These are phyloP conservation scores for Troides helena DNA, from an alignment of 2,888 invertebrate genomes.

Conservation along the genomic window DNA sequence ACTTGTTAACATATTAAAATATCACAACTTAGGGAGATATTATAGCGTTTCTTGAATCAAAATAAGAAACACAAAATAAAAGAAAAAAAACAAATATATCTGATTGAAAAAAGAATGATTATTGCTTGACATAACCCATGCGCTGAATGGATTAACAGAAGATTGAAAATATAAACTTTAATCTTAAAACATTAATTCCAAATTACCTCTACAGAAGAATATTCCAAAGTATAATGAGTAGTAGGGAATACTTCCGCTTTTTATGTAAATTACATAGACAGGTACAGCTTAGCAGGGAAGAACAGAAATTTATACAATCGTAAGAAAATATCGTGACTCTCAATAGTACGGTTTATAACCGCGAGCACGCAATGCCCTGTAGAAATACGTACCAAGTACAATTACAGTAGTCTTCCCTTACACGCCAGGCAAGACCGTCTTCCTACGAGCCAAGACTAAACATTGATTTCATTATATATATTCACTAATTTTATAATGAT, in stretches of 20 bases:
- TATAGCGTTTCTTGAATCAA: no score
- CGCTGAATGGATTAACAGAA: no score
- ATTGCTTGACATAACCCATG: no score
- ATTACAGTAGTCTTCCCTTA: conserved; percentile 60
- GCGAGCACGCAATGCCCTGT: conserved; percentile 67
- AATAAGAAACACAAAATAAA: no score
- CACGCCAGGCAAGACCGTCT: conserved; percentile 59
- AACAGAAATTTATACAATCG: conserved; percentile 36
- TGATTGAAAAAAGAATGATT: no score
- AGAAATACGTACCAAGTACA: conserved; percentile 48
- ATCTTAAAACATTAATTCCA: no score
- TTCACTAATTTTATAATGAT: conserved; percentile 40
- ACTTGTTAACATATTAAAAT: no score
- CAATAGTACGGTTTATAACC: conserved; percentile 59
- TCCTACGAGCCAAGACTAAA: conserved; percentile 25
- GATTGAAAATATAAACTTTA: no score
- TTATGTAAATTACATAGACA: conserved; percentile 37
- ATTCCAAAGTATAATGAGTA: conserved; percentile 5
- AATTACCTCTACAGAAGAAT: no score
- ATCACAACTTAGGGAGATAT: no score
- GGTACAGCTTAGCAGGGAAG: conserved; percentile 31
- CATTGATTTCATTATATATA: conserved; percentile 4
- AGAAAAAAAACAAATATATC: no score
- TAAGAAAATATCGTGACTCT: conserved; percentile 69
- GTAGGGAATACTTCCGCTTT: conserved; percentile 30